Conservation (phyloP, 2,797 vertebrate genomes). For the Hapalemur alaotrensis region DNA sequence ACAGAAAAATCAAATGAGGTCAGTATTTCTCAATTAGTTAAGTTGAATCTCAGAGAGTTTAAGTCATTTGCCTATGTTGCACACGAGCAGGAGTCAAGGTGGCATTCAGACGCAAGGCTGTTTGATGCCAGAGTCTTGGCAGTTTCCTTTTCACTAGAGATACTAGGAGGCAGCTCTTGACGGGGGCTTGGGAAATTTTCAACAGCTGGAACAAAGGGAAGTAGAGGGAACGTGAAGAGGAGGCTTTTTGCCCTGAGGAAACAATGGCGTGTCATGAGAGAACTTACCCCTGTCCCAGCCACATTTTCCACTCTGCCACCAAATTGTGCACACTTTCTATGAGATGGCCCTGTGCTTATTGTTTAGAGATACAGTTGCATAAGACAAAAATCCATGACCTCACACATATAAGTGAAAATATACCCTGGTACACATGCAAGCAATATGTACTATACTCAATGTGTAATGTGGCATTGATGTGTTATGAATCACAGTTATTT, state of each 20-base stretch:
- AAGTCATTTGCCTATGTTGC: neutral
- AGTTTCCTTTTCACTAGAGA: neutral
- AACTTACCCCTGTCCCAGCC: neutral
- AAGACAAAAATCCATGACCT: neutral
- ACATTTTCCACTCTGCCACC: neutral
- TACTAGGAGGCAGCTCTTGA: neutral
- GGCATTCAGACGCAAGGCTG: neutral
- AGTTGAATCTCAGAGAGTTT: neutral
- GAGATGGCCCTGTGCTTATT: neutral
- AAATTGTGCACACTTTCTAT: neutral
- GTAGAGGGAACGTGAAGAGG: neutral
- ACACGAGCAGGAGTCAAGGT: neutral
- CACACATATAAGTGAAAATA: neutral
- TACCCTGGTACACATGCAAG: neutral
- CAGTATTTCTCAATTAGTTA: neutral
- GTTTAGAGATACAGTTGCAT: neutral
- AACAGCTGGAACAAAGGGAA: neutral
- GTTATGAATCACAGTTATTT: neutral
- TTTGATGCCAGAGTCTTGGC: neutral
- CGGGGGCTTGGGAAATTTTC: neutral
- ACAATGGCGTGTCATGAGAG: neutral
- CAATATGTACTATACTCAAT: fast-evolving
- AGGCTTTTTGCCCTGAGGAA: neutral
- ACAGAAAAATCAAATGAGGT: neutral
- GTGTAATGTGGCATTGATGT: neutral